A percentile compares a stretch with the other conserved stretches of the same genome.
Evolutionary conservation across 1,140 invertebrate genomes (phyloP).

Genomic region (Papilio aristodemus): DNA sequence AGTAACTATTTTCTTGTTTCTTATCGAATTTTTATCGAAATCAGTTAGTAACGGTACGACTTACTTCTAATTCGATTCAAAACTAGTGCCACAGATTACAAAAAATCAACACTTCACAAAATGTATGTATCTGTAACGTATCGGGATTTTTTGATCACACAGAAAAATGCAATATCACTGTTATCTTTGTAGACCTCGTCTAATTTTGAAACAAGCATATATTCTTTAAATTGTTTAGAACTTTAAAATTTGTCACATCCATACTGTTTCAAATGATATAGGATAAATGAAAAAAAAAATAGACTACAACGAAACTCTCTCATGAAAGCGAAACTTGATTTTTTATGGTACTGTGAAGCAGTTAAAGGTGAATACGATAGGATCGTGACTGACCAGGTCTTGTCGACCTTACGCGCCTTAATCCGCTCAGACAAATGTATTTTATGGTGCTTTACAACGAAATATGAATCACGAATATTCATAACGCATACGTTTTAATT

Average conservation of each 20-base stretch:
- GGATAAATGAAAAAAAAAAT: neutral
- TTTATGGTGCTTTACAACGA: slow-evolving; percentile 8
- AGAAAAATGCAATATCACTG: too few relatives aligned
- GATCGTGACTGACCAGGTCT: slow-evolving; percentile 10
- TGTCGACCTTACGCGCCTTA: slow-evolving; percentile 18
- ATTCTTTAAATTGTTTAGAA: neutral
- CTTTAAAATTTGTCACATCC: neutral
- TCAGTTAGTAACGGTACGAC: neutral
- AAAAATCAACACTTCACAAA: neutral
- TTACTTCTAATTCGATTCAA: too few relatives aligned
- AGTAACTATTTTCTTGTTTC: neutral
- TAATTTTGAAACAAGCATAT: too few relatives aligned
- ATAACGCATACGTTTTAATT: slow-evolving; percentile 1
- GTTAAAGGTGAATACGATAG: slow-evolving; percentile 1
- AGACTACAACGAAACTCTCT: neutral
- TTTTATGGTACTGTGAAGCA: slow-evolving; percentile 1
- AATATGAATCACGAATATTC: slow-evolving; percentile 10
- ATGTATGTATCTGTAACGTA: too few relatives aligned
- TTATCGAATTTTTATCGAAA: neutral
- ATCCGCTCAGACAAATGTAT: neutral
- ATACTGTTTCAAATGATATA: neutral
- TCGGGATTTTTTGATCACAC: too few relatives aligned
- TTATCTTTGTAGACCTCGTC: too few relatives aligned
- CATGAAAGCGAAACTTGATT: slow-evolving; percentile 27
- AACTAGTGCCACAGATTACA: neutral